Percentiles rank a stretch among this genome's conserved stretches.
phyloP scores from a whole-genome alignment of 2,113 vertebrate species.

The Prunella himalayana region DNA sequence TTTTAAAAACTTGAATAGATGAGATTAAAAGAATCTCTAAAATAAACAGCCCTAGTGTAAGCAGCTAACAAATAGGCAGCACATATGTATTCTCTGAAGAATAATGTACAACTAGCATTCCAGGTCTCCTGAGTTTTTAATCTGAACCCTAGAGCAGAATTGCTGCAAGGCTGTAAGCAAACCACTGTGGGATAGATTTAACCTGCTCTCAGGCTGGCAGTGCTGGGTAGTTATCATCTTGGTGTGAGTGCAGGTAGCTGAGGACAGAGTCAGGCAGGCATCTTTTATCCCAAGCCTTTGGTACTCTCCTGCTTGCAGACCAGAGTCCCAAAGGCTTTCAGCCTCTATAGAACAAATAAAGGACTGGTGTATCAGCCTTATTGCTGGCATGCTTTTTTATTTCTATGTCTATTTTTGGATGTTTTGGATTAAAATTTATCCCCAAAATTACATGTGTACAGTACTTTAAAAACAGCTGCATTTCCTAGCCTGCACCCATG shows the following conservation, averaged over 20 bases:
- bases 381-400: background rate
- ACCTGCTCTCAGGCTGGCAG: background rate
- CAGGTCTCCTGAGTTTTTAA: background rate
- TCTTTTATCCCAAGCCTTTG: background rate
- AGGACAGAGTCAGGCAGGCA: background rate
- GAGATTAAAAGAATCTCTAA: background rate
- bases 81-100: background rate
- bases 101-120: background rate
- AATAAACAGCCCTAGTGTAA: background rate
- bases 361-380: background rate
- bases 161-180: background rate
- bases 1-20: background rate
- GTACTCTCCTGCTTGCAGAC: background rate
- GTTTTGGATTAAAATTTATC: background rate
- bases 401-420: background rate
- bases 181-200: background rate
- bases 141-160: background rate
- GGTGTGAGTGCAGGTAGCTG: background rate
- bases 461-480: background rate
- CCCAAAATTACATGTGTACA: background rate
- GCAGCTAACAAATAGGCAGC: background rate
- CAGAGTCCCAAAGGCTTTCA: background rate
- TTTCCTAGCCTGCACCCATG: background rate
- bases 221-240: background rate
- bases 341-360: slow-evolving; percentile 38